A percentile compares a stretch with the other conserved stretches of the same genome.
Conservation (phyloP, 1,140 invertebrate species). For the Drosophila neocordata region DNA sequence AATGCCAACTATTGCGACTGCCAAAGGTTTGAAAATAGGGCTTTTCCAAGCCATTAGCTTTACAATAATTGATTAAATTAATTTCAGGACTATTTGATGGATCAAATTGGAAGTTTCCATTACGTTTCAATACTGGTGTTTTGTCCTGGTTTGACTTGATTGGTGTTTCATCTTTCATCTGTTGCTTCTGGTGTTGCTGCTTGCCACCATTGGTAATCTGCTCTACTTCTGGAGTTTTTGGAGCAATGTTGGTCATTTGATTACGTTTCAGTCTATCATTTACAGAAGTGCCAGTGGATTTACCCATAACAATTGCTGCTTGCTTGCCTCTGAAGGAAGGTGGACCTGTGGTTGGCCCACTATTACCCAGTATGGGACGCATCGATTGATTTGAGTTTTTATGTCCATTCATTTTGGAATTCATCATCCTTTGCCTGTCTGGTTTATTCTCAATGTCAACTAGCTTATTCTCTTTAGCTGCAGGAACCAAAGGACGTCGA, state of each 20-base stretch:
- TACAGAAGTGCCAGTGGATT: constrained; percentile 40
- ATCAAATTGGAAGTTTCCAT: constrained; percentile 28
- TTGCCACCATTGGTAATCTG: not conserved
- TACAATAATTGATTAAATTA: constrained; percentile 58
- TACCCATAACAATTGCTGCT: not conserved
- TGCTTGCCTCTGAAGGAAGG: too few relatives aligned
- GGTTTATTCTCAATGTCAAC: not conserved
- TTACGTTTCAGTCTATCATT: constrained; percentile 57
- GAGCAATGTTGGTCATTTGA: not conserved
- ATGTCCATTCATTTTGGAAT: constrained; percentile 30
- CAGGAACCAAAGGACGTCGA: too few relatives aligned
- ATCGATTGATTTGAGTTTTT: constrained; percentile 33
- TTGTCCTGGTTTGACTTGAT: not conserved
- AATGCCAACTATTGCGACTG: constrained; percentile 31
- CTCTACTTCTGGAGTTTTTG: constrained; percentile 51
- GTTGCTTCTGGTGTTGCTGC: too few relatives aligned
- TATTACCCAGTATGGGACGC: constrained; percentile 63
- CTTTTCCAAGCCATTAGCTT: constrained; percentile 28
- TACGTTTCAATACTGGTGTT: not conserved
- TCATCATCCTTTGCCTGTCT: constrained; percentile 13
- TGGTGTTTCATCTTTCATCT: too few relatives aligned
- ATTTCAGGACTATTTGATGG: constrained; percentile 39
- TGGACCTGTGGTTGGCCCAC: constrained; percentile 20
- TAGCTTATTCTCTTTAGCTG: not conserved
- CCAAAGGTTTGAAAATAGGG: constrained; percentile 52